phyloP scores from a whole-genome alignment of 1,140 invertebrate genomes.

The Meteorus sp. region DNA sequence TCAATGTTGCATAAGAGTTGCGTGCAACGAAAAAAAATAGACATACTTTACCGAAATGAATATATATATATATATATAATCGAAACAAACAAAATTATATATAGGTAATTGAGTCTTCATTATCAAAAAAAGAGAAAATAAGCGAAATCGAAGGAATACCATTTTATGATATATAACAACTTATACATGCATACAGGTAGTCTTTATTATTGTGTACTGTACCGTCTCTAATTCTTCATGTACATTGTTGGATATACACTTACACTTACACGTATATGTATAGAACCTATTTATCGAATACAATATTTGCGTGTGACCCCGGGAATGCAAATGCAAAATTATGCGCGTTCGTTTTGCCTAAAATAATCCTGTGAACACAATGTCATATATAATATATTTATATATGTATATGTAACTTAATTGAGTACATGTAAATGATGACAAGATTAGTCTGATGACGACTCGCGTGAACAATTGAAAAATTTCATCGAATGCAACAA shows the following conservation, averaged over 20 bases:
- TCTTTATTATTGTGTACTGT: conserved; percentile 65
- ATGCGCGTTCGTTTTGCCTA: conserved; percentile 39
- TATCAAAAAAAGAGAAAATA: neutral
- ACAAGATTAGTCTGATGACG: conserved; percentile 2
- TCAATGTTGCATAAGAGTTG: conserved; percentile 46
- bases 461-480: neutral
- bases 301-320: conserved; percentile 50
- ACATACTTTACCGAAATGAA: conserved; percentile 39
- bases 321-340: conserved; percentile 53
- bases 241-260: conserved; percentile 54
- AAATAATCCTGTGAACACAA: neutral
- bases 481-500: neutral
- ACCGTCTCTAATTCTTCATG: conserved; percentile 61
- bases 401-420: conserved; percentile 8
- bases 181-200: conserved; percentile 48
- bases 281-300: conserved; percentile 51
- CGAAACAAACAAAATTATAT: conserved; percentile 1
- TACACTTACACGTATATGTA: conserved; percentile 52
- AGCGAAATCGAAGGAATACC: conserved; percentile 10
- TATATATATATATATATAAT: conserved; percentile 37
- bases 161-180: conserved; percentile 40
- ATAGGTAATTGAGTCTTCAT: neutral
- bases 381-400: neutral
- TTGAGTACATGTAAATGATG: conserved; percentile 11
- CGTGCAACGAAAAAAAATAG: conserved; percentile 47